Base-by-base conservation (phyloP, 2,888 invertebrate species). In the Ichneumoninae sp. region DNA sequence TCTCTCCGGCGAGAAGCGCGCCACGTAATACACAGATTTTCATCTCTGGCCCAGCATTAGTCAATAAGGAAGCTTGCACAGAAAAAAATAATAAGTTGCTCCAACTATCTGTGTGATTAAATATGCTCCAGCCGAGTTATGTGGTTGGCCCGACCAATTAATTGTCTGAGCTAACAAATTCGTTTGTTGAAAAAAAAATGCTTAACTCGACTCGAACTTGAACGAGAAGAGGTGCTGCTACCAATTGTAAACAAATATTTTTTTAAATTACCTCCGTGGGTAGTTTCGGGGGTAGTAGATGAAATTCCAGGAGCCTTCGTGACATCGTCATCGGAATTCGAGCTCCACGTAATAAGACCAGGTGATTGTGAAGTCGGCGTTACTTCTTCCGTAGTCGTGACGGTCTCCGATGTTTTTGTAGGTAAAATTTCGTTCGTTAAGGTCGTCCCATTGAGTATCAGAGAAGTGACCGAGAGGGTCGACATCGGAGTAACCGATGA, bases 281-380 rank as follows among this genome's bases (percentile, higher is more conserved):
- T 70, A n/a, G 80, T 70, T 22, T 84, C 86, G 19, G 86, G 52
- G 26, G 87, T 88, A 0, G 89, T 86, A 0, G 91, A 89, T 16
- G 89, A 79, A 7, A 81, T 66, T 50, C 90, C 90, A n/a, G 92
- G 87, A 0, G 87, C 84, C 81, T 90, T 93, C 7, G 92, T 92
- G 47, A 86, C 75, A 7, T 78, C 90, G 30, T 93, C 93, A 72
- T 93, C 94, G 22, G 94, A 94, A 72, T 92, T 93, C 0, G 94
- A 93, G 1, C 94, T 94, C 95, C 95, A 95, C 0, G 95, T 95
- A 8, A 95, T 94, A 13, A 95, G 87, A 7, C 94, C 93, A 0
- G 94, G 93, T 30, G 92, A 87, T 7, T 91, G 86, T 0, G 93
- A 93, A 0, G 93, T 91, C 13, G 92, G 88, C 10, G 81, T 86